Evolutionary conservation across 2,113 vertebrate genomes (phyloP), one percentile per base, ranked within the genome.

Genomic region (Danio rerio): DNA sequence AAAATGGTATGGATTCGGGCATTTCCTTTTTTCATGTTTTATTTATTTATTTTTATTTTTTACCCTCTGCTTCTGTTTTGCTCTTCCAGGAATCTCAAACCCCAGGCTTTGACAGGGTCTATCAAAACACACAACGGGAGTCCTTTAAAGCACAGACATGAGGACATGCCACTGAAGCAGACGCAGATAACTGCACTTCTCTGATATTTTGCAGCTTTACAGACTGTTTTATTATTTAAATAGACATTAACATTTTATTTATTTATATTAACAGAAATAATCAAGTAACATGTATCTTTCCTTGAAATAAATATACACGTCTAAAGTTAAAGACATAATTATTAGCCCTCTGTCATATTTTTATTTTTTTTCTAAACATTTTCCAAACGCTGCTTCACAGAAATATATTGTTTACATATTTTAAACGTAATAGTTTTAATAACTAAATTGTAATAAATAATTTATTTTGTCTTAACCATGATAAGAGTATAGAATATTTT

Each of bases 71-170:
- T 55, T 43, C 6, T 55, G 4, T 74, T 66, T 50, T 73, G 68
- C 11, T 65, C 6, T 58, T 62, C 52, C n/a, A 50, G 68, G 75
- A 80, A 75, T 58, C n/a, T n/a, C 5, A 15, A 71, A 84, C 43
- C 8, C 2, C 55, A 7, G 45, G 50, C 72, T 47, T 31, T 77
- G 58, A 53, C 52, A 73, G 70, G 59, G 49, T 78, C 45, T 81
- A 74, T 78, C 78, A 81, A 62, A 81, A 71, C 55, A 59, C 81
- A 83, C 81, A 52, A 56, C 81, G n/a, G 80, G 81, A 65, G 72
- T 62, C 56, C 12, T 62, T 58, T 21, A 47, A 81, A 71, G 31
- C 66, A 42, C 15, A 80, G 66, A 66, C 50, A 21, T 59, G 42
- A 10, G 43, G 45, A 65, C 50, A 70, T 73, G 50, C 43, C 77